Base-by-base conservation (phyloP, 2,888 invertebrate genomes). In the Phortica magna region DNA sequence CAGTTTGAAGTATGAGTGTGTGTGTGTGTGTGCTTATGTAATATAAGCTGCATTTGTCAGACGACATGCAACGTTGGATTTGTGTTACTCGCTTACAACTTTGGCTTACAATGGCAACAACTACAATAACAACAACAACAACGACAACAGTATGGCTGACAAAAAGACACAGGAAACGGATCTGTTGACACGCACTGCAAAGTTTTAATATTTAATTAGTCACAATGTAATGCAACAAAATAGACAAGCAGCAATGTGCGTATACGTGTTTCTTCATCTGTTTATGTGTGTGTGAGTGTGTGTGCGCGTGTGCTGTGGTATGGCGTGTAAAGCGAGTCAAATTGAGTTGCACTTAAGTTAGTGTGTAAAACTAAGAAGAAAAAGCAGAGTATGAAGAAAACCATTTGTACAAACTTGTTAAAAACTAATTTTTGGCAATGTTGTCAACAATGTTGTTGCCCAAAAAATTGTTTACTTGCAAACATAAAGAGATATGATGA, bases 161-260 rank as follows among this genome's bases (percentile, higher is more conserved):
- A 61, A 22, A 12, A 61, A 61, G 22, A 61, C 17, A 17, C 19
- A 53, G 61, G 19, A 55, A 61, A 19, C 61, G 22, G 17, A 22
- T 61, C 77, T 84, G 81, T 83, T 84, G 88, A 88, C 88, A 84
- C 77, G 83, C 81, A 79, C 76, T 78, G 79, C 81, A 67, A 81
- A 82, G 83, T 88, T 86, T 83, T 88, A 87, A 83, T 84, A 85
- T 88, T 85, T 87, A 85, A 86, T 85, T 85, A 85, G 87, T 82
- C 74, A 81, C 68, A 77, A 48, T 76, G 75, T 76, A 81, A 59
- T 81, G 83, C 83, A 82, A 81, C 81, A 82, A 77, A 83, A 82
- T 81, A 81, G 31, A 17, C 55, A 14, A 55, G 17, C 55, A 55
- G 17, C 55, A 55, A 55, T 17, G 55, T 14, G n/a, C 17, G n/a